These are phyloP conservation scores for Zaprionus ghesquierei DNA, from an alignment of 1,140 invertebrate genomes.

Conservation along the genomic window DNA sequence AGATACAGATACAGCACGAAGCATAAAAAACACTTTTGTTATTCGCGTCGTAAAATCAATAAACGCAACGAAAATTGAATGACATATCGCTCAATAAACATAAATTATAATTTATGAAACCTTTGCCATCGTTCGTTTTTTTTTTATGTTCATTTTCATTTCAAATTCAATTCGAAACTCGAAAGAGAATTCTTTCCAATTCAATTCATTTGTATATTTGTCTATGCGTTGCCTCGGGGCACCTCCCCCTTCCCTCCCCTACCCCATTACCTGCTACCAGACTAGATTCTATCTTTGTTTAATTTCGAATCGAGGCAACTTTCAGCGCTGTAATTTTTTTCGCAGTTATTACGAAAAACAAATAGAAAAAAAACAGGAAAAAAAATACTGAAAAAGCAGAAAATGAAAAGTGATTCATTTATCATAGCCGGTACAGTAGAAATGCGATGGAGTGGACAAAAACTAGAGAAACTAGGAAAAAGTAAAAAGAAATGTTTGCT, in stretches of 20 bases:
- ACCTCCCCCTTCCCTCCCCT: not conserved
- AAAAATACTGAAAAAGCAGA: not conserved
- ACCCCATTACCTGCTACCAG: not conserved
- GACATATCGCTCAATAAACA: slow-evolving; percentile 77
- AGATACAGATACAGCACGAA: slow-evolving; percentile 27
- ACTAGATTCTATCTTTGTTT: not conserved
- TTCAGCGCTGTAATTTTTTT: slow-evolving; percentile 16
- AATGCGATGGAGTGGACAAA: not conserved
- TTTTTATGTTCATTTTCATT: slow-evolving; percentile 50
- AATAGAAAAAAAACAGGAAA: not conserved
- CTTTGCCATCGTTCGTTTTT: slow-evolving; percentile 48
- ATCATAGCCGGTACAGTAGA: not conserved
- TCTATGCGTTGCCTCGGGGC: not conserved
- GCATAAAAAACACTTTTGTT: slow-evolving; percentile 35
- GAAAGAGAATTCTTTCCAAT: slow-evolving; percentile 52
- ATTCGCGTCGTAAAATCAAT: slow-evolving; percentile 49
- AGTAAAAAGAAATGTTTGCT: not conserved
- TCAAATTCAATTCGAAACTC: slow-evolving; percentile 52
- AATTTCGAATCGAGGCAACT: slow-evolving; percentile 22
- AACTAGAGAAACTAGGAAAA: not conserved
- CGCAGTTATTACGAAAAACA: slow-evolving; percentile 16
- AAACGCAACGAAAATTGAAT: slow-evolving; percentile 59
- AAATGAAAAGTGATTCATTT: slow-evolving; percentile 15
- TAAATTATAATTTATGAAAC: slow-evolving; percentile 78
- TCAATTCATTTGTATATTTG: slow-evolving; percentile 49